Base-by-base conservation (phyloP, 2,113 vertebrate species). In the Myxocyprinus asiaticus region DNA sequence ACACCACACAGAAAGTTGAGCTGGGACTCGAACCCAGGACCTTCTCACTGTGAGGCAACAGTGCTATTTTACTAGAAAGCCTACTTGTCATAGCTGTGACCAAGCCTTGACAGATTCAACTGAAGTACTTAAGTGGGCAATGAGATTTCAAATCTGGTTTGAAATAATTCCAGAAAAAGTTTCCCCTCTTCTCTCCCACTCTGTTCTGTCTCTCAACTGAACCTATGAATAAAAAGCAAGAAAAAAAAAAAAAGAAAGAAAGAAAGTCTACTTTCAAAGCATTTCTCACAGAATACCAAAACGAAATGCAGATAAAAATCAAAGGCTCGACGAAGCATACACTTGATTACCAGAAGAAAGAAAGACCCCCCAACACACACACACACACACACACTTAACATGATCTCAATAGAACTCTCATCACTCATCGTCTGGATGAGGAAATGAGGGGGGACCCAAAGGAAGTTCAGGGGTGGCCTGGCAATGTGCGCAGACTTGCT, bases 361-460 rank as follows among this genome's bases (percentile, higher is more conserved):
- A 48, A 43, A 66, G 59, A 9, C 44, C 48, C 12, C n/a, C 50
- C 22, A 5, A 59, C 51, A 75, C 43, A 68, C 56, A 68, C 43
- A 70, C 74, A 75, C 43, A 68, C 56, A 68, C 43, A 70, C 74
- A 64, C 74, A 62, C 6, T 61, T 48, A 48, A 14, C 22, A 78
- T 47, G 67, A 62, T 74, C 76, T 58, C 79, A 80, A 82, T 80
- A 70, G 50, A 78, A 69, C 81, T 79, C 81, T 82, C 81, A 83
- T 85, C 79, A 33, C 79, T 85, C 81, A 79, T 58, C 79, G 68
- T 59, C 12, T n/a, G 62, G 45, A 78, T 72, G 58, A 81, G 84
- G 84, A 85, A 85, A 83, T 83, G 71, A 85, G 80, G 76, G 62
- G 62, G 81, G 79, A 78, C 62, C 75, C 76, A 81, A 79, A 83